Evolutionary conservation across 2,888 invertebrate genomes (phyloP), one percentile per base, ranked within the genome.

Genomic region (Clusia tigrina): DNA sequence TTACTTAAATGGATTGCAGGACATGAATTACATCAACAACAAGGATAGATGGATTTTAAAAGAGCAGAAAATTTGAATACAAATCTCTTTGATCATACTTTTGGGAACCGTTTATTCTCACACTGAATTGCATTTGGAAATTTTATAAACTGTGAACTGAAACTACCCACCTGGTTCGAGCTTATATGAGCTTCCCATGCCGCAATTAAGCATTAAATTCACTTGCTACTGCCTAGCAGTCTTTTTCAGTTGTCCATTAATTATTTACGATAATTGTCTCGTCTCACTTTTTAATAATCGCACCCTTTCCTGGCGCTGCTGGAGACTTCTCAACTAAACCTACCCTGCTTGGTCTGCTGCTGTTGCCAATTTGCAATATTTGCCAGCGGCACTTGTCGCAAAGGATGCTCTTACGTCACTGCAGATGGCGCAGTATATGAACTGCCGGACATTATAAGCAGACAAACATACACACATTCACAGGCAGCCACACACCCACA

Each of bases 101-200:
- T n/a, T n/a, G n/a, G n/a, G n/a, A n/a, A n/a, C n/a, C n/a, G n/a
- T n/a, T n/a, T n/a, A n/a, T n/a, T n/a, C n/a, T n/a, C n/a, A n/a
- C n/a, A n/a, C n/a, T n/a, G n/a, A n/a, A n/a, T n/a, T n/a, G n/a
- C n/a, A n/a, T n/a, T n/a, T n/a, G 73, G 71, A 77, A 74, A 76
- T 76, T 69, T 62, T 37, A 24, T 10, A 3, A 18, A 54, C 10
- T 22, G 12, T 52, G 23, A 17, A 17, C 22, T 52, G 32, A 32
- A 18, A 23, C 52, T 20, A 15, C 18, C 22, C 2, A 23, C 10
- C n/a, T n/a, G n/a, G n/a, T n/a, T n/a, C n/a, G n/a, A n/a, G n/a
- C n/a, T n/a, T n/a, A n/a, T n/a, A n/a, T n/a, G n/a, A n/a, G n/a
- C n/a, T n/a, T n/a, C n/a, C n/a, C n/a, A n/a, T n/a, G n/a, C n/a